Conservation (phyloP, 2,797 vertebrate genomes). For the Enteromius radiatus region DNA sequence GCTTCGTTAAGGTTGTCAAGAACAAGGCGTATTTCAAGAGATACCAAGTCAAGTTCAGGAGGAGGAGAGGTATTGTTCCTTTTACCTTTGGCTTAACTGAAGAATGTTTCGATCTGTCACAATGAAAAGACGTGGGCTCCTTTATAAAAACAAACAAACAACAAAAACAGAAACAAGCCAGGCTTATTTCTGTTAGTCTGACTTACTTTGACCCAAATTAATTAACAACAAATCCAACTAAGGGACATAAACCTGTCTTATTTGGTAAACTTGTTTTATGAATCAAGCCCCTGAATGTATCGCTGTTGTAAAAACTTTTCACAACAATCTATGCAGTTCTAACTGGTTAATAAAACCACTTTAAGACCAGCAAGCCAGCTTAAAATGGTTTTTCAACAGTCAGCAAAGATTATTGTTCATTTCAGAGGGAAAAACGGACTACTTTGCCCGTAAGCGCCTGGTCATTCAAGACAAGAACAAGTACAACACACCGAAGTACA, state of each 20-base stretch:
- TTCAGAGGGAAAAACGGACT: constrained; percentile 97
- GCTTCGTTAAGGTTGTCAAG: constrained; percentile 98
- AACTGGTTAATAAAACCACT: neutral
- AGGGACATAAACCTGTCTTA: too few species aligned
- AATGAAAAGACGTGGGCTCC: neutral
- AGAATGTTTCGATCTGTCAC: neutral
- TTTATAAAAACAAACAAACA: too few species aligned
- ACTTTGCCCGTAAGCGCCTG: constrained; percentile 93
- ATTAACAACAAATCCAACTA: too few species aligned
- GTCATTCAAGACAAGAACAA: constrained; percentile 98
- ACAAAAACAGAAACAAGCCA: too few species aligned
- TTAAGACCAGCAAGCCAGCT: neutral
- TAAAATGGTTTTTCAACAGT: neutral
- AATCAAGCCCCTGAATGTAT: neutral
- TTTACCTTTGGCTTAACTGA: neutral
- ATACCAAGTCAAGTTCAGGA: constrained; percentile 98
- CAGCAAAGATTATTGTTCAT: neutral
- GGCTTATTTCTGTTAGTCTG: too few species aligned
- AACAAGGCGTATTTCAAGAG: constrained; percentile 99
- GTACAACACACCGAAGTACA: constrained; percentile 98
- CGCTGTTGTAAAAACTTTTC: neutral
- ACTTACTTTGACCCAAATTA: too few species aligned
- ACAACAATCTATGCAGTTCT: neutral
- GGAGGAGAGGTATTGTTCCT: constrained; percentile 87
- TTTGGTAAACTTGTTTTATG: too few species aligned